Evolutionary conservation across 2,888 invertebrate species (phyloP).

Genomic region (Melipona bicolor): DNA sequence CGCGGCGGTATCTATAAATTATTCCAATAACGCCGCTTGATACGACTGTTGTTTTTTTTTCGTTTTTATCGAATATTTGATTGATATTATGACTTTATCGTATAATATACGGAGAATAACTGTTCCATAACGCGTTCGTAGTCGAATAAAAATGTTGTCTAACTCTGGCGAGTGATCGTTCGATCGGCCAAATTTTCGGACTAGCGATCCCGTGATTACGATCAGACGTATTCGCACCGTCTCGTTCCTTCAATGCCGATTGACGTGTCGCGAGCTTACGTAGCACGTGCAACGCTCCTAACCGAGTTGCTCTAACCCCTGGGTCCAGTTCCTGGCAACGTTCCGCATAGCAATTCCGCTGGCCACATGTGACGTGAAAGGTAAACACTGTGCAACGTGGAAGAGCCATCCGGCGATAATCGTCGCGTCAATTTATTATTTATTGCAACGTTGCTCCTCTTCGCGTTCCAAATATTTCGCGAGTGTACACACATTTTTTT

Average conservation of each 20-base stretch:
- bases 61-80: no score
- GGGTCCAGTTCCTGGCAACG: slow-evolving; percentile 23
- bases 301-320: slow-evolving; percentile 13
- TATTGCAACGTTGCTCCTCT: not conserved
- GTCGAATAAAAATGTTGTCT: no score
- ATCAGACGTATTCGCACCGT: not conserved
- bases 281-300: slow-evolving; percentile 5
- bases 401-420: not conserved
- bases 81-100: no score
- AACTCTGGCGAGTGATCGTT: no score
- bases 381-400: not conserved
- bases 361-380: not conserved
- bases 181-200: no score
- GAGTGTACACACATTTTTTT: rapidly evolving
- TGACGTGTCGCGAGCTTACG: slow-evolving; percentile 10
- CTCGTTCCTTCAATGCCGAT: not conserved
- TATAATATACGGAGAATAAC: no score
- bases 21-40: no score
- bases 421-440: not conserved
- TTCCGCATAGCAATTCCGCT: slow-evolving; percentile 3
- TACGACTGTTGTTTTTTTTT: no score
- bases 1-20: no score
- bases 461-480: not conserved
- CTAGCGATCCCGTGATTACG: no score
- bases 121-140: no score